Conservation (phyloP, 2,113 vertebrate species). For the Neolamprologus kungweensis region DNA sequence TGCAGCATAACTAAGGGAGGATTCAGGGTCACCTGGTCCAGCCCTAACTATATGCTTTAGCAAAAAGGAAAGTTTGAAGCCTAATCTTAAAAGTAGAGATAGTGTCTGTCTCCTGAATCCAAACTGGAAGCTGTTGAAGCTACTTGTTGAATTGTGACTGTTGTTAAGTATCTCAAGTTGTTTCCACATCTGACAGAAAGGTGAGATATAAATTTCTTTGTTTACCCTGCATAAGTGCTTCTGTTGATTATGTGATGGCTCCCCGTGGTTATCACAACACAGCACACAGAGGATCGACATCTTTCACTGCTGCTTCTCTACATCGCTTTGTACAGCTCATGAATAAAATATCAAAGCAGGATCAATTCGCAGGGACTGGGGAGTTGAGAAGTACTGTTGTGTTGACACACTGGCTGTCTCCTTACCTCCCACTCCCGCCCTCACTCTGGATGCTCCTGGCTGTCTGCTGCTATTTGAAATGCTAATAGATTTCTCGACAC, state of each 20-base stretch:
- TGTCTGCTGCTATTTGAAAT: conserved; percentile 49
- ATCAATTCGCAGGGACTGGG: conserved; percentile 4
- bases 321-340: conserved; percentile 39
- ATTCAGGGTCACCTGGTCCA: too few relatives aligned
- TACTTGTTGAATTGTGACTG: background rate
- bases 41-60: too few relatives aligned
- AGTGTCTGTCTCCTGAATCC: too few relatives aligned
- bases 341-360: conserved; percentile 56
- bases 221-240: background rate
- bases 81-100: too few relatives aligned
- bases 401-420: conserved; percentile 30
- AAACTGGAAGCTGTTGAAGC: background rate
- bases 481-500: conserved; percentile 35
- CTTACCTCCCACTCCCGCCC: conserved; percentile 50
- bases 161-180: background rate
- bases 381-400: conserved; percentile 23
- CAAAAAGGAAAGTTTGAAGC: too few relatives aligned
- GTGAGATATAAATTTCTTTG: background rate
- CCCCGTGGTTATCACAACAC: background rate
- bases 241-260: background rate
- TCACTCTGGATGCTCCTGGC: conserved; percentile 26
- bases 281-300: background rate
- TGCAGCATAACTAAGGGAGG: too few relatives aligned
- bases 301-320: background rate
- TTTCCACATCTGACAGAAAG: background rate